Conservation (phyloP, 2,113 vertebrate species). For the Notarius quadriscutis region DNA sequence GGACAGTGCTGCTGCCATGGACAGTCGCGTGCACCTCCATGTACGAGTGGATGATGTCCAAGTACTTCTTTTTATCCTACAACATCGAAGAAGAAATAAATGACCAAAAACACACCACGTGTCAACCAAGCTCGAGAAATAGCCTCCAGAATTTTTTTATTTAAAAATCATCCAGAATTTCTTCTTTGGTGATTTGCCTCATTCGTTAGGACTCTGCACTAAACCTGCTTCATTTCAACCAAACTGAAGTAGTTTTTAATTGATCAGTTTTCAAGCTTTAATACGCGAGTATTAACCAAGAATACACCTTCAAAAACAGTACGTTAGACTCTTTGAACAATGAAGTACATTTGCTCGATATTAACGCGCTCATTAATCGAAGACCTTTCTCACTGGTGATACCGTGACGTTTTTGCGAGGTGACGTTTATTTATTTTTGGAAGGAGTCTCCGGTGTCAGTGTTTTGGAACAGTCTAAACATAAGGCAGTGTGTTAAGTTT, state of each 20-base stretch:
- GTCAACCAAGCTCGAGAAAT: not conserved
- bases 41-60: slow-evolving; percentile 93
- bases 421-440: too few species aligned
- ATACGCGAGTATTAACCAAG: too few species aligned
- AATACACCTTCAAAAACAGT: too few species aligned
- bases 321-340: not conserved
- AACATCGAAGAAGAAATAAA: slow-evolving; percentile 11
- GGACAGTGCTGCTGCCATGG: slow-evolving; percentile 87
- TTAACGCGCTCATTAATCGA: not conserved
- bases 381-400: not conserved
- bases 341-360: not conserved
- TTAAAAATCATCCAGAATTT: too few species aligned
- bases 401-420: not conserved
- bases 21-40: slow-evolving; percentile 97
- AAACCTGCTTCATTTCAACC: too few species aligned
- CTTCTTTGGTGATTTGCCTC: too few species aligned
- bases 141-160: too few species aligned
- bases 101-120: not conserved
- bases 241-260: too few species aligned
- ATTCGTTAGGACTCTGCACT: too few species aligned
- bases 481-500: not conserved
- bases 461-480: not conserved
- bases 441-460: not conserved
- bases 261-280: too few species aligned
- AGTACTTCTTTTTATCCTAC: slow-evolving; percentile 92